Evolutionary conservation across 1,140 invertebrate species (phyloP), one percentile per base, ranked within the genome.

Genomic region (Nasonia giraulti): DNA sequence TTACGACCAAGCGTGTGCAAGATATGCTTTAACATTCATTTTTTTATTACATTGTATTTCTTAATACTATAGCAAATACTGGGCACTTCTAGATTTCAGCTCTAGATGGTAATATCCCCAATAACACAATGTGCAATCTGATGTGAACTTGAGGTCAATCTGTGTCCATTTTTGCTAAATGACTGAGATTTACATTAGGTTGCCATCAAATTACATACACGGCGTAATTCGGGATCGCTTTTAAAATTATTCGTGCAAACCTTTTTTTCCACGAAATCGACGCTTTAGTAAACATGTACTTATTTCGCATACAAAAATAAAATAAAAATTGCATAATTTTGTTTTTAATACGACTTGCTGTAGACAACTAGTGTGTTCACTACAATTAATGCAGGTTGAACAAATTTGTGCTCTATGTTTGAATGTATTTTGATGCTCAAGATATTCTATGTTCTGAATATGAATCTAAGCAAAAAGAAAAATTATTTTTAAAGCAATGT

Each of bases 11-110:
- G 62, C n/a, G 50, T 74, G 40, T 40, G 27, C 31, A 23, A 66
- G 77, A 85, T 85, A 85, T 80, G 71, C 55, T 76, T 85, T 76
- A 75, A 84, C 82, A 81, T 85, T 10, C 31, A 85, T 47, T 31
- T 55, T 68, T 69, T n/a, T 62, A 84, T 68, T 76, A 31, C 62
- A 68, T 76, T 33, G 55, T 68, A 85, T 27, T 84, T 75, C 20
- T 68, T 80, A 44, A 50, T 68, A 12, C 47, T 85, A 81, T 85
- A 80, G 83, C 71, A 84, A 80, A 81, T 85, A 80, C 50, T 85
- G 83, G 78, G 73, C 78, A 85, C 78, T 80, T 85, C 78, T 85
- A 85, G 71, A 80, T 50, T 68, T 81, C n/a, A 81, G 7, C 47
- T 83, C 55, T 83, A 84, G 75, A 20, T 69, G 66, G 20, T 84